These are phyloP conservation scores for Lycaena phlaeas DNA, from an alignment of 2,888 invertebrate genomes.

Conservation along the genomic window DNA sequence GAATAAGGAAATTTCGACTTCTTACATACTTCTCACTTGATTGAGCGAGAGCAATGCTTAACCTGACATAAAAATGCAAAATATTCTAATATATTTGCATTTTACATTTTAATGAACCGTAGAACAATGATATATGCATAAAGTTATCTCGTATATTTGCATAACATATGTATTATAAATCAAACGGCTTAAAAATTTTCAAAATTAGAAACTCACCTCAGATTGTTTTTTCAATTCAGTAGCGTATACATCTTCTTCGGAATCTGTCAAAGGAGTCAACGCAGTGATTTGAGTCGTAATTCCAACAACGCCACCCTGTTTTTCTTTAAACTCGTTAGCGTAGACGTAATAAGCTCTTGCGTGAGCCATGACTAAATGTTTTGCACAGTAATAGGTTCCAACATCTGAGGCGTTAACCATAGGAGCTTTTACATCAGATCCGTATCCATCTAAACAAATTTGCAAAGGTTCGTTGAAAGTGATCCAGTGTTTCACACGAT, in stretches of 20 bases:
- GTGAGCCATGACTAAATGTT: slow-evolving; percentile 74
- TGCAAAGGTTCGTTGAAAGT: slow-evolving; percentile 74
- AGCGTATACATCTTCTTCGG: slow-evolving; percentile 35
- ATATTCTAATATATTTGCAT: no score
- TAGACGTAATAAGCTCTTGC: slow-evolving; percentile 60
- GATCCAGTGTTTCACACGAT: slow-evolving; percentile 70
- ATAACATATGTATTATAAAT: no score
- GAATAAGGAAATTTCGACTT: no score
- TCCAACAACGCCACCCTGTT: slow-evolving; percentile 35
- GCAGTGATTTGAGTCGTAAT: slow-evolving; percentile 7
- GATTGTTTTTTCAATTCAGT: slow-evolving; percentile 28
- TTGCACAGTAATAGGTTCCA: slow-evolving; percentile 67
- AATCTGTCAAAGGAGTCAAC: slow-evolving; percentile 23
- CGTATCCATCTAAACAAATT: slow-evolving; percentile 60
- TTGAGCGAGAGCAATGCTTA: no score
- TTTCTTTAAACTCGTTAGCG: slow-evolving; percentile 38
- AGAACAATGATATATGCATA: no score
- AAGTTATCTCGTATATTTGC: no score
- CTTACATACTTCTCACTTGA: no score
- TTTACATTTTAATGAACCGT: no score
- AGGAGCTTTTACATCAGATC: slow-evolving; percentile 36
- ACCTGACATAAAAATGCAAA: no score
- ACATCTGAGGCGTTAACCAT: slow-evolving; percentile 44
- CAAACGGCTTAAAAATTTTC: no score
- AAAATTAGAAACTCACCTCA: slow-evolving; percentile 28